Evolutionary conservation across 2,113 vertebrate species (phyloP), one percentile per base, ranked within the genome.

Genomic region (Cololabis saira): DNA sequence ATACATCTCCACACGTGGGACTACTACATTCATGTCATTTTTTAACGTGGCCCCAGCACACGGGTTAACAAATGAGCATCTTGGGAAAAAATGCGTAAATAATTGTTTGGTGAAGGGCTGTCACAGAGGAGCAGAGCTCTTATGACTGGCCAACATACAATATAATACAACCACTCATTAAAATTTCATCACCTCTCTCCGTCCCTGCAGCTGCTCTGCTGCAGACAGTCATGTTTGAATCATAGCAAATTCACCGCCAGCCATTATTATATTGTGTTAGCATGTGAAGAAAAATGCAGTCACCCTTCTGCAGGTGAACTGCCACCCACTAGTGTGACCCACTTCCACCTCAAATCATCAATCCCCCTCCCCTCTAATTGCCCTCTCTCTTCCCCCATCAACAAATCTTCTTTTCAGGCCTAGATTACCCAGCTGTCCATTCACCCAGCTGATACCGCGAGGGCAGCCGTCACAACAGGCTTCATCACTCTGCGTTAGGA

Each of bases 381-480:
- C 50, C 64, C 69, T 0, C 50, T 56, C 55, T 70, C 43, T 52
- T 40, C 40, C 48, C 3, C 16, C 22, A 7, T 27, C 67, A 64
- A 65, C 42, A 89, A 80, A 86, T 83, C 73, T 64, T 81, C 71
- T 76, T 73, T 77, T 52, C 60, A 47, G 80, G 61, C 17, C 1
- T 55, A 76, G 82, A 90, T 87, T 81, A 85, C 71, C 64, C 63
- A 71, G 55, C 56, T 61, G 15, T 81, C 67, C 72, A 43, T 84
- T 87, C 61, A 74, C 15, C 49, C 76, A 21, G 74, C 58, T 47
- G 80, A 76, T 67, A 77, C 56, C 69, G 62, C 61, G 59, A 80
- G 71, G 82, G 84, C 80, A 76, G 78, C 83, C 57, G 54, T 86
- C 89, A 90, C 81, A 91, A 88, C 86, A 87, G 56, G 81, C 72